These are phyloP conservation scores for Myotis davidii DNA, from an alignment of 2,113 vertebrate species.

Conservation along the genomic window DNA sequence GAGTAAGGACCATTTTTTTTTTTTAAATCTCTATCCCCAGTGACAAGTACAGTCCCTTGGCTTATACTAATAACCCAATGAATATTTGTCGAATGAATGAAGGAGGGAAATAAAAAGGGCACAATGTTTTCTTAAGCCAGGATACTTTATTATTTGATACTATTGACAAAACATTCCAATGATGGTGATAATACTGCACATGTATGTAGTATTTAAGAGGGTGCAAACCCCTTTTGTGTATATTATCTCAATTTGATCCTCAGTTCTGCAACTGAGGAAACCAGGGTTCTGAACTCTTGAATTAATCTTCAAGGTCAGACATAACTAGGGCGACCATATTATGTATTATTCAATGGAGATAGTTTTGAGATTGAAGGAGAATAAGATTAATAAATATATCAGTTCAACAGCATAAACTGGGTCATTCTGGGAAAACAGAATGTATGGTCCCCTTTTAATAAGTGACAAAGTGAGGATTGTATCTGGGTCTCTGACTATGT, in stretches of 20 bases:
- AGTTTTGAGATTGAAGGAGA: background rate
- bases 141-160: background rate
- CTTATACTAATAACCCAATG: background rate
- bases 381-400: background rate
- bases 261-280: conserved; percentile 14
- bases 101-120: background rate
- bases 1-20: background rate
- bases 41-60: background rate
- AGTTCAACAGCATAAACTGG: background rate
- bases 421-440: background rate
- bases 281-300: background rate
- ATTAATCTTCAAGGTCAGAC: background rate
- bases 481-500: background rate
- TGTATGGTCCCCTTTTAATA: background rate
- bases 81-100: background rate
- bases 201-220: background rate
- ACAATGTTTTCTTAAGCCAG: background rate
- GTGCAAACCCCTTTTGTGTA: background rate
- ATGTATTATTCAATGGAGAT: background rate
- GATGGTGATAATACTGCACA: background rate
- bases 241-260: conserved; percentile 8
- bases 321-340: background rate
- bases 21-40: background rate
- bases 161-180: background rate
- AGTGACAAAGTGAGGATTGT: background rate